Evolutionary conservation across 2,888 invertebrate species (phyloP).

Genomic region (Adineta ricciae): DNA sequence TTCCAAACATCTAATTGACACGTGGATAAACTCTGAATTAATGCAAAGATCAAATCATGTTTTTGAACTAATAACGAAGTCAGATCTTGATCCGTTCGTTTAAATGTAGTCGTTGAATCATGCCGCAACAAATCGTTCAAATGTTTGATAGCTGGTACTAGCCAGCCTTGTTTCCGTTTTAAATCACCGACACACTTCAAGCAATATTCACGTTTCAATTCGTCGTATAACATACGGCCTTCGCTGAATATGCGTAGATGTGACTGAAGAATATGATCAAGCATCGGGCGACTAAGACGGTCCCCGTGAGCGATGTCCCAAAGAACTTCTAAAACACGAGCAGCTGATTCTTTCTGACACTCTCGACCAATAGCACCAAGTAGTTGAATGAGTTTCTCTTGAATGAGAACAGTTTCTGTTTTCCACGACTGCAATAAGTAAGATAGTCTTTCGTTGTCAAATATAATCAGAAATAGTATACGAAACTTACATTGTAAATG

Average conservation of each 20-base stretch:
- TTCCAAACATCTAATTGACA: slow-evolving; percentile 17
- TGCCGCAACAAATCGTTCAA: slow-evolving; percentile 27
- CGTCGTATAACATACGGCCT: slow-evolving; percentile 49
- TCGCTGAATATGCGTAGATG: slow-evolving; percentile 51
- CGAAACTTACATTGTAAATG: slow-evolving; percentile 50
- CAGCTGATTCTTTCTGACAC: background rate
- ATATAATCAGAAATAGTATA: too few species aligned
- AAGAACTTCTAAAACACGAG: slow-evolving; percentile 45
- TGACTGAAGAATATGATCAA: slow-evolving; percentile 51
- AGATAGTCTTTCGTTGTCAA: too few species aligned
- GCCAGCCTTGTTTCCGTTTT: slow-evolving; percentile 40
- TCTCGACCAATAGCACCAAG: slow-evolving; percentile 53
- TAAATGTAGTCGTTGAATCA: slow-evolving; percentile 17
- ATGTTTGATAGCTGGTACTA: slow-evolving; percentile 14
- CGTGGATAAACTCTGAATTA: slow-evolving; percentile 20
- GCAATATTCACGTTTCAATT: slow-evolving; percentile 50
- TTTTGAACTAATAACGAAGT: background rate
- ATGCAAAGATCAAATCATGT: background rate
- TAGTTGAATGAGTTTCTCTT: slow-evolving; percentile 51
- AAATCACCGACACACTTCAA: slow-evolving; percentile 53
- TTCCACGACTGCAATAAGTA: slow-evolving; percentile 52
- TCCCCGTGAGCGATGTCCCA: slow-evolving; percentile 53
- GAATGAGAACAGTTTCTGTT: slow-evolving; percentile 48
- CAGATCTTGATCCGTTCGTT: background rate
- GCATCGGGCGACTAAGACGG: slow-evolving; percentile 47